Percentiles rank a stretch among this genome's conserved stretches.
Conservation (phyloP, 1,140 invertebrate genomes). For the Drosophila ficusphila region DNA sequence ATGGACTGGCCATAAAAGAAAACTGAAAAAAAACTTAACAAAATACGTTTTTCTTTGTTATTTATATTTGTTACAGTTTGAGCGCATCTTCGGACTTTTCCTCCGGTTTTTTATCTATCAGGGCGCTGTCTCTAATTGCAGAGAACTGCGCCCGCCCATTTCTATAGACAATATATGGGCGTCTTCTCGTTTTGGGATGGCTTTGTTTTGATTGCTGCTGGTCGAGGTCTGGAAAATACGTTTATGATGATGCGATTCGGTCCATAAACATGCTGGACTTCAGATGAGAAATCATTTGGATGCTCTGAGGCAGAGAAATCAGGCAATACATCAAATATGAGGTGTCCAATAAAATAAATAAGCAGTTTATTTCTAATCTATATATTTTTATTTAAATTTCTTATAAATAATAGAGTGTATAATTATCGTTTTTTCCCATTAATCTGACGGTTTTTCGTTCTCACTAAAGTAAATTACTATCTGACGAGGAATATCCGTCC, state of each 20-base stretch:
- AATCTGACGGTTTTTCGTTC: neutral
- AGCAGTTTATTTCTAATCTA: too few species aligned
- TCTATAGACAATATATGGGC: constrained; percentile 32
- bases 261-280: constrained; percentile 20
- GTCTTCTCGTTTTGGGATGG: constrained; percentile 26
- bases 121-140: constrained; percentile 70
- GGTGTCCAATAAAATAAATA: too few species aligned
- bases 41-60: constrained; percentile 51
- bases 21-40: constrained; percentile 36
- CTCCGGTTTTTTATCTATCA: constrained; percentile 42
- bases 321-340: neutral
- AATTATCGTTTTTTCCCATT: neutral
- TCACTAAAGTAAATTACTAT: neutral
- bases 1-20: constrained; percentile 65
- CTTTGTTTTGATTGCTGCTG: constrained; percentile 38
- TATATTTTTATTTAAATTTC: neutral
- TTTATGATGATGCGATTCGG: constrained; percentile 44
- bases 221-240: constrained; percentile 28
- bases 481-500: constrained; percentile 2
- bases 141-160: constrained; percentile 39
- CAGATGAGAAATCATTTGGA: constrained; percentile 6
- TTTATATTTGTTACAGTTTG: constrained; percentile 72
- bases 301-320: neutral
- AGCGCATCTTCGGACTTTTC: constrained; percentile 50
- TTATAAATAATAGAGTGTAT: neutral